Conservation (phyloP, 2,797 vertebrate species). For the Phylloscopus collybita region DNA sequence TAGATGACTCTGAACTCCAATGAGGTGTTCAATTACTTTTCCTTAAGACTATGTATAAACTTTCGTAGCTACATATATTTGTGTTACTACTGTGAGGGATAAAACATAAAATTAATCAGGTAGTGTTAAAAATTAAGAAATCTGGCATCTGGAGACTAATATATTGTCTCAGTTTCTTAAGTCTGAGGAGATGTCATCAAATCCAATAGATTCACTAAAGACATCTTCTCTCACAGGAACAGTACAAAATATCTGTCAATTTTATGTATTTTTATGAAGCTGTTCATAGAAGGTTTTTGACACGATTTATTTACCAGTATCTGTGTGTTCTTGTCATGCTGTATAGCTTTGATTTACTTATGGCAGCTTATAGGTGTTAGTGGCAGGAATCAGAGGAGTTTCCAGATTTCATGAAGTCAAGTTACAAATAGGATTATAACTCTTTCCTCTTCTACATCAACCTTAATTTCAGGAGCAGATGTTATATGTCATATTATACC, state of each 20-base stretch:
- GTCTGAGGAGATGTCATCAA: neutral
- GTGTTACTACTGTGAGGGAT: neutral
- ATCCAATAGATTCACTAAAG: neutral
- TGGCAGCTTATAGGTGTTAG: neutral
- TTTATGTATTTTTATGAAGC: neutral
- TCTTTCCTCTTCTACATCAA: fast-evolving
- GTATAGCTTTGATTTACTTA: neutral
- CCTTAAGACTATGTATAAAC: neutral
- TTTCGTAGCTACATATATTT: neutral
- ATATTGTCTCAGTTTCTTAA: neutral
- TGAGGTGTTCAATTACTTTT: neutral
- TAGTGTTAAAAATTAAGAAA: neutral
- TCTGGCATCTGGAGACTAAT: neutral
- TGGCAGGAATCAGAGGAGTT: neutral
- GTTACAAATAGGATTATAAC: neutral
- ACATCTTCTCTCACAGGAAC: neutral
- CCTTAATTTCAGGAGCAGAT: neutral
- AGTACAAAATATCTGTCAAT: neutral
- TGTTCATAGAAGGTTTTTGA: neutral
- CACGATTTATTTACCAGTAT: neutral
- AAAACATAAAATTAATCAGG: neutral
- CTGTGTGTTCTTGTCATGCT: neutral
- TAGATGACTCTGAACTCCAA: neutral
- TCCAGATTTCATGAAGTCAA: neutral
- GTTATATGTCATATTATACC: neutral